Percentiles rank a stretch among this genome's conserved stretches.
Conservation (phyloP, 2,888 invertebrate species). For the Torymus auratus region DNA sequence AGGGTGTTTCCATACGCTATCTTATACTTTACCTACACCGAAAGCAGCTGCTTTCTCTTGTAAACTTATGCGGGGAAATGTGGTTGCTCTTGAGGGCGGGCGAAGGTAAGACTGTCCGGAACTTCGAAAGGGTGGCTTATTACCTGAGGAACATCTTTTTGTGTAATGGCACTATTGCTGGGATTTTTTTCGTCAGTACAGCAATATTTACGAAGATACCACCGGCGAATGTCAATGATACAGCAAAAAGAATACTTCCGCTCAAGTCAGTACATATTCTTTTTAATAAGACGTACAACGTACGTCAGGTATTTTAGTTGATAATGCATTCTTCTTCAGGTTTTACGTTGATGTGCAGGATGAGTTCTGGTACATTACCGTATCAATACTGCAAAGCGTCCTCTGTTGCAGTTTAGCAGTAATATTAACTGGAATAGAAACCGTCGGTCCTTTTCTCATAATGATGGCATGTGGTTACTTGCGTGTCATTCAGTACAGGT, state of each 20-base stretch:
- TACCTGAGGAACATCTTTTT: background rate
- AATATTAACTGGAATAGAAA: background rate
- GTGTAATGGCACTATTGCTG: background rate
- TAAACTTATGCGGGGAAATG: background rate
- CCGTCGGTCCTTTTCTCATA: background rate
- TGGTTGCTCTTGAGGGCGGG: background rate
- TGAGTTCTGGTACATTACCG: conserved; percentile 11
- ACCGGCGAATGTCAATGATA: background rate
- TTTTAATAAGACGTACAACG: background rate
- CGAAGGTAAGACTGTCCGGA: background rate
- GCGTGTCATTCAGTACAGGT: background rate
- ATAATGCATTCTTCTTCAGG: background rate
- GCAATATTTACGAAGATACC: background rate
- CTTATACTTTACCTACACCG: background rate
- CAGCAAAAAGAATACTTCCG: background rate
- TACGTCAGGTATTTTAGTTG: background rate
- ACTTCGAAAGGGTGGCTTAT: conserved; percentile 22
- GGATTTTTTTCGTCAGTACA: background rate
- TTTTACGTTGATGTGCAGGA: conserved; percentile 19
- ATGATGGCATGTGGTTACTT: conserved; percentile 6
- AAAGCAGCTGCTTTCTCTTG: background rate
- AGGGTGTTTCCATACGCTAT: background rate
- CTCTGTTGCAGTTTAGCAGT: background rate
- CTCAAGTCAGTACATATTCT: background rate
- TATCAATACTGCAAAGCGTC: background rate